Conservation (phyloP, 2,888 invertebrate genomes). For the Drosophila pseudotakahashii region DNA sequence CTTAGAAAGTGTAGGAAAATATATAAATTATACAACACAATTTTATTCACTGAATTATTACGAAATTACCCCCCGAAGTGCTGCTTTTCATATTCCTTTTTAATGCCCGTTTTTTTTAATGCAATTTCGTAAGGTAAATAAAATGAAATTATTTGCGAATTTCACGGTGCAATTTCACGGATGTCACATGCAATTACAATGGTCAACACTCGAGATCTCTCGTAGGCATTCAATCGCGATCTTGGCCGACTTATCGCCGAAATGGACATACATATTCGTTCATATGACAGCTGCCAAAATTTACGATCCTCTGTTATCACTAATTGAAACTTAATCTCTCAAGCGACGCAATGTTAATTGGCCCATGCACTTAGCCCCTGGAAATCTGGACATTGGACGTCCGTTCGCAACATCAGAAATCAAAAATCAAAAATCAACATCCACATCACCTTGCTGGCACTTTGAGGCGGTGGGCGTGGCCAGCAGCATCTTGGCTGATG, state of each 20-base stretch:
- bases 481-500: slow-evolving; percentile 38
- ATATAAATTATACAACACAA: neutral
- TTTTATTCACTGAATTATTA: neutral
- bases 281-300: slow-evolving; percentile 33
- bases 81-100: neutral
- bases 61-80: neutral
- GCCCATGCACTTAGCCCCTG: slow-evolving; percentile 60
- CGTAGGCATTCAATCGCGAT: slow-evolving; percentile 45
- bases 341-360: slow-evolving; percentile 28
- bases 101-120: neutral
- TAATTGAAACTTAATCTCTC: slow-evolving; percentile 54
- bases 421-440: neutral
- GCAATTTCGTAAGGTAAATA: slow-evolving; percentile 16
- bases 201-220: slow-evolving; percentile 38
- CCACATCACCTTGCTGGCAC: slow-evolving; percentile 64
- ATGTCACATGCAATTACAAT: slow-evolving; percentile 52
- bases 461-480: slow-evolving; percentile 57
- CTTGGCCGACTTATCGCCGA: slow-evolving; percentile 67
- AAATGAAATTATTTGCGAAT: slow-evolving; percentile 25
- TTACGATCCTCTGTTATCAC: slow-evolving; percentile 55
- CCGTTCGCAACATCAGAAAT: slow-evolving; percentile 44
- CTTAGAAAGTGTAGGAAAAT: neutral
- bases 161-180: slow-evolving; percentile 45
- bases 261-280: slow-evolving; percentile 4
- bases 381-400: slow-evolving; percentile 2